Evolutionary conservation across 2,888 invertebrate genomes (phyloP).

Genomic region (Papilio protenor): DNA sequence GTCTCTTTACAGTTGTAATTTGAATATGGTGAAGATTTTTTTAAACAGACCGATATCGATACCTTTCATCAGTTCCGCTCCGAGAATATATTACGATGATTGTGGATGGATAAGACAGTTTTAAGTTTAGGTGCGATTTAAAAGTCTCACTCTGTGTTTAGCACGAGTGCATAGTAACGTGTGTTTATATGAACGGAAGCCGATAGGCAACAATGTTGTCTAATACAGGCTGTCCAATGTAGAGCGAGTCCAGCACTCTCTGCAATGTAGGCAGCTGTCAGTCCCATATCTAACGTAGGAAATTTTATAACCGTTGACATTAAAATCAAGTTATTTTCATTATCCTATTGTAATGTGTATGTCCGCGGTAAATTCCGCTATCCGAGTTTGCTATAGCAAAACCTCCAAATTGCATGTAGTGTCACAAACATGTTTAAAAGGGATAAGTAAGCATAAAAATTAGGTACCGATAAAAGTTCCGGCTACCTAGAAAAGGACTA

Average conservation of each 20-base stretch:
- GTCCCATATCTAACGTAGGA: constrained; percentile 1
- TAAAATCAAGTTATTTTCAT: neutral
- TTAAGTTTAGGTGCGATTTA: constrained; percentile 43
- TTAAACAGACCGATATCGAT: constrained; percentile 67
- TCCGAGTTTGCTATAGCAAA: too few relatives aligned
- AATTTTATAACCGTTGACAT: constrained; percentile 39
- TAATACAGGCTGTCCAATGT: constrained; percentile 4
- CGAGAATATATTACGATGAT: constrained; percentile 59
- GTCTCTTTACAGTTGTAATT: constrained; percentile 74
- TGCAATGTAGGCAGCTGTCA: neutral
- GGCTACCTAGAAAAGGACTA: too few relatives aligned
- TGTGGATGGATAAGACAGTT: neutral
- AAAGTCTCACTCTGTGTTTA: too few relatives aligned
- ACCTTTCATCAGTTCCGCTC: constrained; percentile 63
- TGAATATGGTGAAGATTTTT: constrained; percentile 74
- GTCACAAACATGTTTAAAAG: too few relatives aligned
- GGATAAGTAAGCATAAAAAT: too few relatives aligned
- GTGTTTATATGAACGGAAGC: constrained; percentile 1
- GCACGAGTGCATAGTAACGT: neutral
- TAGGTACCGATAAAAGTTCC: too few relatives aligned
- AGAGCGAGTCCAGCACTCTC: constrained; percentile 17
- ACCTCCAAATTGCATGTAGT: too few relatives aligned
- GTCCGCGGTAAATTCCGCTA: too few relatives aligned
- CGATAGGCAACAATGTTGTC: neutral
- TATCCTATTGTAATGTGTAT: neutral